These are phyloP conservation scores for Porites lutea DNA, from an alignment of 64 coral and sea anemone species.

Conservation along the genomic window DNA sequence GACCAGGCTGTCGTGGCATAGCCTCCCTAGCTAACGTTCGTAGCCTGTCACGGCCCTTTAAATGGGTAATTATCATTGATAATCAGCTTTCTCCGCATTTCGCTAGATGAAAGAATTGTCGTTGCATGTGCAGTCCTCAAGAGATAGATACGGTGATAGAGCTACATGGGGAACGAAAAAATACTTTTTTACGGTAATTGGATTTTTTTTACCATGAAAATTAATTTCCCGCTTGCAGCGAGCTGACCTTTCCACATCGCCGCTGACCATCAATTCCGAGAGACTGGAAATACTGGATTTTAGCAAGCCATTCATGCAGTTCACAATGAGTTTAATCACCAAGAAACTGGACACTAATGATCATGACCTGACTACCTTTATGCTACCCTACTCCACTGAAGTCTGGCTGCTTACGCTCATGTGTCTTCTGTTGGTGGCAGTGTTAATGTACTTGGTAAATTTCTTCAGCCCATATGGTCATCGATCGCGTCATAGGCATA, in stretches of 20 bases:
- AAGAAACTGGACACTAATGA: slow-evolving; percentile 49
- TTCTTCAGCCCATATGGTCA: slow-evolving; percentile 64
- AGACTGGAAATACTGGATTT: slow-evolving; percentile 56
- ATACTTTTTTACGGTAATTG: no score
- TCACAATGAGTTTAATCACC: slow-evolving; percentile 63
- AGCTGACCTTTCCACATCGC: slow-evolving; percentile 64
- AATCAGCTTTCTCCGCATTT: no score
- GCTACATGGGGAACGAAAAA: no score
- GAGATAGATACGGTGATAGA: no score
- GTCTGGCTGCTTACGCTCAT: slow-evolving; percentile 61
- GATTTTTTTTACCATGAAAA: no score
- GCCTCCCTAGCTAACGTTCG: no score
- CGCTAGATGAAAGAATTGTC: no score
- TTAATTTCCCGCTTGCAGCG: background rate
- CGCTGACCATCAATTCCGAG: slow-evolving; percentile 67
- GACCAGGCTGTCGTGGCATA: no score
- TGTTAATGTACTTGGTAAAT: slow-evolving; percentile 58
- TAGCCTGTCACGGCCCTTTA: no score
- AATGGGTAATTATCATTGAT: no score
- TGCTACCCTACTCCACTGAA: slow-evolving; percentile 41
- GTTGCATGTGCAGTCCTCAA: no score
- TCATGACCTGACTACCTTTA: slow-evolving; percentile 51
- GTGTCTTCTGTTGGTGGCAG: slow-evolving; percentile 47
- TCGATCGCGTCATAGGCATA: background rate
- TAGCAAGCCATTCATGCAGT: slow-evolving; percentile 73